Conservation (phyloP, 2,113 vertebrate genomes). For the Octodon degus region DNA sequence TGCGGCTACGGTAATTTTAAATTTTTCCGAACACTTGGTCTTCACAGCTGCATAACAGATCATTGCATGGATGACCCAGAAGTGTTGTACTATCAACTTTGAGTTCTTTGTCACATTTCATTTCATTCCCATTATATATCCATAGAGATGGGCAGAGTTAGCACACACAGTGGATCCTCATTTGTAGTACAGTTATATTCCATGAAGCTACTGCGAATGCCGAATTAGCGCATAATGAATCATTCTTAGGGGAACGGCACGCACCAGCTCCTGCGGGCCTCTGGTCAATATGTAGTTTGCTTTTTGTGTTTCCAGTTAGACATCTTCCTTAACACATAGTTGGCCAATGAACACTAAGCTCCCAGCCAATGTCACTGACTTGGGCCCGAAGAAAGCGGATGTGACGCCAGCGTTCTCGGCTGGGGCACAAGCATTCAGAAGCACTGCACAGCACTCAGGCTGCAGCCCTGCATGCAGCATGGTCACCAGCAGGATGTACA, state of each 20-base stretch:
- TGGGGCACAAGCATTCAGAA: too few relatives aligned
- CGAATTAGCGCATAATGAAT: not conserved
- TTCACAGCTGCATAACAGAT: not conserved
- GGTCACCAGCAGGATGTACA: not conserved
- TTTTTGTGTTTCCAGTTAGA: constrained; percentile 14
- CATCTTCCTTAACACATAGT: not conserved
- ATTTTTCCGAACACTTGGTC: not conserved
- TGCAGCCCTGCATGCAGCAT: not conserved
- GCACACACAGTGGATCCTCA: too few relatives aligned
- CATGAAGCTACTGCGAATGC: not conserved
- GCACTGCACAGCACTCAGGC: not conserved
- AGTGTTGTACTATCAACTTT: not conserved
- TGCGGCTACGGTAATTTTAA: not conserved
- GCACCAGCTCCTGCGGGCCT: not conserved
- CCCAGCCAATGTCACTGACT: fast-evolving
- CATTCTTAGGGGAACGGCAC: not conserved
- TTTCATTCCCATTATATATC: not conserved
- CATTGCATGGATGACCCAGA: not conserved
- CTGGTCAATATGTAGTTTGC: not conserved
- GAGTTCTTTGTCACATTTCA: not conserved
- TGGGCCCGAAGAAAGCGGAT: not conserved
- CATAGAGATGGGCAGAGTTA: not conserved
- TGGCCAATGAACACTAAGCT: not conserved
- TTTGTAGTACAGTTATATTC: not conserved
- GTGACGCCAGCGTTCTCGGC: fast-evolving